These are phyloP conservation scores for Heliothis peltigera DNA, from an alignment of 2,888 invertebrate species.

Conservation along the genomic window DNA sequence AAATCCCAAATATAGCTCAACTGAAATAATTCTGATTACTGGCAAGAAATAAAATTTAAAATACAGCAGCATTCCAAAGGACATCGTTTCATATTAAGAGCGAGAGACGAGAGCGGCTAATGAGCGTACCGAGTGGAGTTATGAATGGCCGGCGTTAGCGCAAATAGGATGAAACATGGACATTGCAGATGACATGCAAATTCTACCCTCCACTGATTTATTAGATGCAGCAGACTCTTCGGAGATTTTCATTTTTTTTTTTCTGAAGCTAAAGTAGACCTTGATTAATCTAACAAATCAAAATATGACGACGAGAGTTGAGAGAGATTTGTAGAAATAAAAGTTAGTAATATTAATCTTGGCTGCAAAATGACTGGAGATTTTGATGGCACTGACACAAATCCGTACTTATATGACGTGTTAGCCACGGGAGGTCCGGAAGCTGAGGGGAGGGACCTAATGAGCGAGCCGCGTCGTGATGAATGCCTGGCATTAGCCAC, in stretches of 20 bases:
- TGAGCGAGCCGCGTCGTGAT: conserved; percentile 47
- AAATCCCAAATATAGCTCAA: not conserved
- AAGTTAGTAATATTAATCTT: not conserved
- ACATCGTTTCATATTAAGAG: conserved; percentile 16
- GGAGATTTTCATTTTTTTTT: not conserved
- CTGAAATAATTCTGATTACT: not conserved
- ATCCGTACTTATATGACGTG: conserved; percentile 13
- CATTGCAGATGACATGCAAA: conserved; percentile 32
- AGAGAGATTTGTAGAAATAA: not conserved
- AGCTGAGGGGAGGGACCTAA: conserved; percentile 34
- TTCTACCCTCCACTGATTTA: conserved; percentile 10
- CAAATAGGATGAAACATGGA: conserved; percentile 49
- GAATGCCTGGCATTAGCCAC: conserved; percentile 54
- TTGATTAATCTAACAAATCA: not conserved
- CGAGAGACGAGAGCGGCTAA: conserved; percentile 34
- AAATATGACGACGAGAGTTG: not conserved
- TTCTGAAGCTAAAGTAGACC: not conserved
- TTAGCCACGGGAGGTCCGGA: conserved; percentile 7
- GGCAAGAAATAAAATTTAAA: conserved; percentile 24
- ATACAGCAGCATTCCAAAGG: conserved; percentile 9
- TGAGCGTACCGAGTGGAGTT: conserved; percentile 35
- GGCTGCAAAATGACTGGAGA: not conserved
- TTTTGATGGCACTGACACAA: not conserved
- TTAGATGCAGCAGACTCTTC: conserved; percentile 4
- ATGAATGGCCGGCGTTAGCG: conserved; percentile 44